Conservation (phyloP, 2,888 invertebrate species). For the Synergus laeviventris region DNA sequence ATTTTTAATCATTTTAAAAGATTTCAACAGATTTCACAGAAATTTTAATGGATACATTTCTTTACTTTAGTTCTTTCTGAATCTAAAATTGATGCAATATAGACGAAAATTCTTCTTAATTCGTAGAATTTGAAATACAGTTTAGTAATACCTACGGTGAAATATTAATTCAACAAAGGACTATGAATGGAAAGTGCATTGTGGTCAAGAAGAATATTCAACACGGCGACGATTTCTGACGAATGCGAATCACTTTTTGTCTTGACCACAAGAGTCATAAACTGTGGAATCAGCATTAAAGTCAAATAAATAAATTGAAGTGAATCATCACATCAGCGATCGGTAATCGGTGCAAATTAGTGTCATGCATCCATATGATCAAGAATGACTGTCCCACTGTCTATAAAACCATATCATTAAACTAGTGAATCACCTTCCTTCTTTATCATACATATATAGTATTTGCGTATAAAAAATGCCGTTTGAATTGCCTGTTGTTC, state of each 20-base stretch:
- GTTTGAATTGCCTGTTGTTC: too few relatives aligned
- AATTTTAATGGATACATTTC: too few relatives aligned
- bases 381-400: conserved; percentile 27
- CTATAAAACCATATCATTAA: background rate
- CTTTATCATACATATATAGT: background rate
- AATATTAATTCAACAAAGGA: background rate
- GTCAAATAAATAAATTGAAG: conserved; percentile 6
- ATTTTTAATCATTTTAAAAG: too few relatives aligned
- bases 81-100: too few relatives aligned
- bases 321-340: conserved; percentile 29
- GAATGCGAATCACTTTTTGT: conserved; percentile 20
- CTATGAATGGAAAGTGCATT: conserved; percentile 2
- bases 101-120: too few relatives aligned
- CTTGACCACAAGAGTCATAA: conserved; percentile 7
- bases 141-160: background rate
- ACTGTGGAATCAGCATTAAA: conserved; percentile 11
- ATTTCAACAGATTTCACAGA: too few relatives aligned
- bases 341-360: conserved; percentile 7
- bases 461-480: background rate
- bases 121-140: too few relatives aligned
- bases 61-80: too few relatives aligned
- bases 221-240: background rate
- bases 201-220: conserved; percentile 9
- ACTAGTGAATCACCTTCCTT: background rate
- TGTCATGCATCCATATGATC: background rate